These are phyloP conservation scores for Cephus runcator DNA, from an alignment of 2,888 invertebrate genomes.

Conservation along the genomic window DNA sequence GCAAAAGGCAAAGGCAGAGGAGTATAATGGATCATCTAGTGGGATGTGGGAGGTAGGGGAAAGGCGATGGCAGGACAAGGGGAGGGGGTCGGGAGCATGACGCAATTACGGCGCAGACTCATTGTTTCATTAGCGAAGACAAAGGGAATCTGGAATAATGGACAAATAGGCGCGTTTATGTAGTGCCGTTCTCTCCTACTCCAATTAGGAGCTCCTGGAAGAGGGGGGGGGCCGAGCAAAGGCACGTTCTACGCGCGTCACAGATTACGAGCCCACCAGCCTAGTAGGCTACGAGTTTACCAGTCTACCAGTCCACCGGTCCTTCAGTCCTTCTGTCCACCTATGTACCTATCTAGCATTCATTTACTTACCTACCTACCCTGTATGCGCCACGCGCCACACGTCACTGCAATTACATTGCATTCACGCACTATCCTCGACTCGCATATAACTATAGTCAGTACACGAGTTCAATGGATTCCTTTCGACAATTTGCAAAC, in stretches of 20 bases:
- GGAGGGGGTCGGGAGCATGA: conserved; percentile 32
- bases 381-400: not conserved
- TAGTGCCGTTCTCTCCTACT: conserved; percentile 55
- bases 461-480: not conserved
- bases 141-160: conserved; percentile 66
- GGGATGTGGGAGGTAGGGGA: not conserved
- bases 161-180: conserved; percentile 65
- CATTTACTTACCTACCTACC: conserved; percentile 2
- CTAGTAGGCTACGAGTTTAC: not conserved
- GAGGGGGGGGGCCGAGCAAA: conserved; percentile 41
- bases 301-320: not conserved
- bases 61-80: conserved; percentile 2
- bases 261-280: conserved; percentile 12
- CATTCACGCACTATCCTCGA: not conserved
- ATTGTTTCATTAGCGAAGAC: conserved; percentile 65
- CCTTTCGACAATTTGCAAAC: not conserved
- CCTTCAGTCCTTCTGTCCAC: not conserved
- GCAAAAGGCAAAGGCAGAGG: not conserved
- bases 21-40: not conserved
- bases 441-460: not conserved
- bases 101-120: conserved; percentile 64
- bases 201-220: conserved; percentile 59
- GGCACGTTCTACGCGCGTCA: conserved; percentile 42
- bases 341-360: not conserved
- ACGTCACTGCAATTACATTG: not conserved